Conservation (phyloP, 1,140 invertebrate species). For the Orius insidiosus region DNA sequence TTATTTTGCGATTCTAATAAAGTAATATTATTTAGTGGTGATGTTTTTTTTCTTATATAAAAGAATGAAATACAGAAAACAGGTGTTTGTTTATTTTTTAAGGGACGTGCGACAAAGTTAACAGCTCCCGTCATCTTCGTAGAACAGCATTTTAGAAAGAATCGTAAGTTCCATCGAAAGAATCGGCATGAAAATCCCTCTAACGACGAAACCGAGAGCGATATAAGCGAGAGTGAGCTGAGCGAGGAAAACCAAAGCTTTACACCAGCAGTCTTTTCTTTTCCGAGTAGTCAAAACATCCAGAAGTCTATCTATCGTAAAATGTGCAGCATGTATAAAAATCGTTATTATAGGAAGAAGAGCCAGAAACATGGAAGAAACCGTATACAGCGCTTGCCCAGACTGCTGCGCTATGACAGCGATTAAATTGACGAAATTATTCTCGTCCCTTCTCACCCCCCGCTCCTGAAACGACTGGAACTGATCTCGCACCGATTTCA, state of each 20-base stretch:
- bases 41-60: too few species aligned
- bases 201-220: conserved; percentile 4
- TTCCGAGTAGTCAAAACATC: conserved; percentile 11
- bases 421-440: conserved; percentile 15
- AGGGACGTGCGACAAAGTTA: too few species aligned
- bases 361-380: conserved; percentile 16
- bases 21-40: too few species aligned
- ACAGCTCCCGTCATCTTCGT: not conserved
- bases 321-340: conserved; percentile 13
- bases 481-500: conserved; percentile 14
- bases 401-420: conserved; percentile 11
- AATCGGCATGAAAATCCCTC: conserved; percentile 13
- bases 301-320: conserved; percentile 11
- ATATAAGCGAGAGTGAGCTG: conserved; percentile 7
- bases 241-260: conserved; percentile 8
- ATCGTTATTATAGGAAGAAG: conserved; percentile 10
- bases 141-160: conserved; percentile 11
- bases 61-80: too few species aligned
- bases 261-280: conserved; percentile 8
- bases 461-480: conserved; percentile 13
- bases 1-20: too few species aligned
- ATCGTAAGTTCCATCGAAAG: conserved; percentile 15
- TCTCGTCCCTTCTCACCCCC: conserved; percentile 12
- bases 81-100: too few species aligned
- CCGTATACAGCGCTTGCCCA: conserved; percentile 13